Conservation (phyloP, 92 coral and sea anemone genomes). For the Pocillopora grandis region DNA sequence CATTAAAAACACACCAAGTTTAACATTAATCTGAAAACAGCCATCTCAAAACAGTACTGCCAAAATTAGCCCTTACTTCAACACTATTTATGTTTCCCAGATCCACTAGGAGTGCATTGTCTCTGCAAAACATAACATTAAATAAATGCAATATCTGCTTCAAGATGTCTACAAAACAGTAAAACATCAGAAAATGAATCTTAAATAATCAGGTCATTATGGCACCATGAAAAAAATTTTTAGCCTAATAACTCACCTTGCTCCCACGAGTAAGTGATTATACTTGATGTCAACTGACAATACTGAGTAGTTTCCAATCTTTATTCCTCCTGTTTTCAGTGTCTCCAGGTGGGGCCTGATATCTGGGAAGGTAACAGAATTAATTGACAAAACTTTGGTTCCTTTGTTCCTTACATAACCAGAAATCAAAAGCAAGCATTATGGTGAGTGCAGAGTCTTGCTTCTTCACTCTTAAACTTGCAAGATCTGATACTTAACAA, state of each 20-base stretch:
- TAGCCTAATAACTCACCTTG: slow-evolving; percentile 13
- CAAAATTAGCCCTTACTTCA: not conserved
- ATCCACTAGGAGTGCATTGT: slow-evolving; percentile 18
- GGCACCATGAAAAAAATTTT: not conserved
- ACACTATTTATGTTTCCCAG: slow-evolving; percentile 9
- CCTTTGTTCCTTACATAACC: not conserved
- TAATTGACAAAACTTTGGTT: not conserved
- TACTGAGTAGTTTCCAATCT: slow-evolving; percentile 3
- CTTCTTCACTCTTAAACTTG: no score
- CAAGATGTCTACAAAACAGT: no score
- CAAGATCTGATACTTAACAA: no score
- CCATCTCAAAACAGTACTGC: no score
- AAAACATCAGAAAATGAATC: no score
- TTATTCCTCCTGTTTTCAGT: slow-evolving; percentile 1
- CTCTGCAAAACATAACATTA: not conserved
- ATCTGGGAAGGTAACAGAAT: not conserved
- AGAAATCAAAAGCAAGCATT: no score
- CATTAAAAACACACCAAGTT: not conserved
- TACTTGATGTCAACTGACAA: slow-evolving; percentile 22
- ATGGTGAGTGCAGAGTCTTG: no score
- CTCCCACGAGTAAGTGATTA: slow-evolving; percentile 31
- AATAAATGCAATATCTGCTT: no score
- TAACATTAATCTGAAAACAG: no score
- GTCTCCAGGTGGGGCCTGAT: slow-evolving; percentile 14
- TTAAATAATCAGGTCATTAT: no score